Conservation (phyloP, 1,140 invertebrate genomes). For the Oncopodura yosiiana region DNA sequence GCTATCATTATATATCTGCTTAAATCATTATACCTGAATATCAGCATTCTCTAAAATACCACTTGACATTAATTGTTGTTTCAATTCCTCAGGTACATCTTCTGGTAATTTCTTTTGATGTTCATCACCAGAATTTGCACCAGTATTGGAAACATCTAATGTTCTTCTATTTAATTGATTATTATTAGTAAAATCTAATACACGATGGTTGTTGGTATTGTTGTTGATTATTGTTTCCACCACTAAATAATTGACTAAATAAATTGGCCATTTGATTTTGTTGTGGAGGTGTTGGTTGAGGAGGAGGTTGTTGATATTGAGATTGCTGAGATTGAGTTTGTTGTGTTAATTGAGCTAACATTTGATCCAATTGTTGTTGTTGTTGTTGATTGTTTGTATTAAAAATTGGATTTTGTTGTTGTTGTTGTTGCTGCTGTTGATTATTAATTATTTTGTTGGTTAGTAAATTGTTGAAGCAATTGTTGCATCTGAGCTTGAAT, state of each 20-base stretch:
- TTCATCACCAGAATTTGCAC: no score
- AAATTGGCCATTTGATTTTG: conserved; percentile 3
- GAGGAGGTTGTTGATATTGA: background rate
- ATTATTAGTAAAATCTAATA: conserved; percentile 34
- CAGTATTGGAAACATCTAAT: conserved; percentile 14
- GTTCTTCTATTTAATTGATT: conserved; percentile 22
- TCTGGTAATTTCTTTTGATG: conserved; percentile 52
- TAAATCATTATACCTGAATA: conserved; percentile 69
- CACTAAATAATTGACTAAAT: conserved; percentile 40
- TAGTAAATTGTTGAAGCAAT: conserved; percentile 6
- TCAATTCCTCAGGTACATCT: conserved; percentile 73
- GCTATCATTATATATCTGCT: background rate
- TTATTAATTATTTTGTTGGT: conserved; percentile 11
- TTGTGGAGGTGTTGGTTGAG: conserved; percentile 11
- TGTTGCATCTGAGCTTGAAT: background rate
- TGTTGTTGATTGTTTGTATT: conserved; percentile 11
- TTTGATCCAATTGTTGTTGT: conserved; percentile 4
- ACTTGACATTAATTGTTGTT: conserved; percentile 68
- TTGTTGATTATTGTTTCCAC: conserved; percentile 42
- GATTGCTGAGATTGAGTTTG: conserved; percentile 10
- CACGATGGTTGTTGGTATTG: no score
- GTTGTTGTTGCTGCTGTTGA: conserved; percentile 15
- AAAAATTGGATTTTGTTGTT: background rate
- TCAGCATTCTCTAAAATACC: conserved; percentile 76
- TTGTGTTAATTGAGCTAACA: background rate